These are phyloP conservation scores for Stenurella melanura DNA, from an alignment of 2,888 invertebrate genomes.

Conservation along the genomic window DNA sequence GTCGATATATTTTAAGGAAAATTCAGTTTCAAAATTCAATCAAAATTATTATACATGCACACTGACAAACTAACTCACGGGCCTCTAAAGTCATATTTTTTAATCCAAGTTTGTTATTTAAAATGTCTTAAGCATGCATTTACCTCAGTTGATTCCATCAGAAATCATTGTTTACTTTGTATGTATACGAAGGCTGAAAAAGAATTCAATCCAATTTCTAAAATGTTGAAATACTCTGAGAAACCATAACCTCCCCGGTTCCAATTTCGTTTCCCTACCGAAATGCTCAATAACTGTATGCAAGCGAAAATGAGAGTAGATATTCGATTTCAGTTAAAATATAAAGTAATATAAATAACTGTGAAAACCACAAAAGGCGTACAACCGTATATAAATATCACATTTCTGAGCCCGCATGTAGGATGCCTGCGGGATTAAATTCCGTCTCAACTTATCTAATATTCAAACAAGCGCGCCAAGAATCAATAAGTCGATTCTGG, in stretches of 20 bases:
- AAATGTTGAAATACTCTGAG: background rate
- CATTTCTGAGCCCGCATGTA: slow-evolving; percentile 62
- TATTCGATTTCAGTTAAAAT: slow-evolving; percentile 33
- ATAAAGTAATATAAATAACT: slow-evolving; percentile 59
- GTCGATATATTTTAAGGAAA: no score
- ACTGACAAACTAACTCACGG: no score
- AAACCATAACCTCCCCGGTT: background rate
- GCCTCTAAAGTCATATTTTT: no score
- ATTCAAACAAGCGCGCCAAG: slow-evolving; percentile 67
- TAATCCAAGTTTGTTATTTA: no score
- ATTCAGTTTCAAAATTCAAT: no score
- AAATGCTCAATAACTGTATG: background rate
- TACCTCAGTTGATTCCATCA: no score
- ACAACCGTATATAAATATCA: slow-evolving; percentile 61
- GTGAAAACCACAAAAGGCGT: slow-evolving; percentile 55
- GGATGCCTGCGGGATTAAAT: slow-evolving; percentile 68
- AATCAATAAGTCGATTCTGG: slow-evolving; percentile 67
- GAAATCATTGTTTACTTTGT: no score
- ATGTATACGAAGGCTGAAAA: no score
- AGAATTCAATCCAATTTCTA: no score
- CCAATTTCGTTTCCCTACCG: background rate
- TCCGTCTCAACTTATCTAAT: slow-evolving; percentile 68
- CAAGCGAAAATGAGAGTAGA: slow-evolving; percentile 19
- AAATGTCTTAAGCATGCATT: no score
- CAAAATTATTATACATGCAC: no score